Evolutionary conservation across 2,797 vertebrate genomes (phyloP), one percentile per base, ranked within the genome.

Genomic region (Staurois parvus): DNA sequence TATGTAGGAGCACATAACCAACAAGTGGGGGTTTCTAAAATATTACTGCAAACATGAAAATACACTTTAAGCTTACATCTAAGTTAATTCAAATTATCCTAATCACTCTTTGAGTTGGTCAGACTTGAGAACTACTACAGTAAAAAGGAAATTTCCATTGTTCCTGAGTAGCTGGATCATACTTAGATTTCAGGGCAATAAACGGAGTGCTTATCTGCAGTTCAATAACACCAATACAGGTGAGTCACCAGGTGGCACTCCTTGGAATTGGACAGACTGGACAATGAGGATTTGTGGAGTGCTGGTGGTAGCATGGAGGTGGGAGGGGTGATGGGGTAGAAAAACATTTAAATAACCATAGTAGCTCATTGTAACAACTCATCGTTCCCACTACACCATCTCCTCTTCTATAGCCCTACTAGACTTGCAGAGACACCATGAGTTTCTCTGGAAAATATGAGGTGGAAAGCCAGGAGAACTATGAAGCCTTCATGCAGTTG

Each of bases 381-480:
- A 45, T 56, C 10, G 0, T 56, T 59, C 26, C 29, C 3, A 28
- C 74, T 73, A 90, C 40, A 13, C 64, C 48, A 15, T 70, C 7
- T 70, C 21, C 64, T 79, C 19, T 17, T 48, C 37, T 40, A 69
- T 29, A 52, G 48, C 24, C 28, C 37, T 17, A 48, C 15, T 45
- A 45, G 4, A 56, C 73, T 19, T 21, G 10, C 32, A 12, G 78
- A 0, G 84, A 56, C 89, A 91, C 72, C 75, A 99, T 99, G 98
- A 93, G 95, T 90, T 99, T 98, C 48, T 1, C 88, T 4, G 98
- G 98, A 93, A 97, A 92, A 94, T 99, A 96, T 19, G 95, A 99
- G 94, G 93, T 94, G 0, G 97, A 98, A 91, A 90, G 88, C 0
- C 97, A 99, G 75, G 96, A 97, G 91, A 97, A 97, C 88, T 99